phyloP scores from a whole-genome alignment of 2,888 invertebrate species.

The Deilephila elpenor region DNA sequence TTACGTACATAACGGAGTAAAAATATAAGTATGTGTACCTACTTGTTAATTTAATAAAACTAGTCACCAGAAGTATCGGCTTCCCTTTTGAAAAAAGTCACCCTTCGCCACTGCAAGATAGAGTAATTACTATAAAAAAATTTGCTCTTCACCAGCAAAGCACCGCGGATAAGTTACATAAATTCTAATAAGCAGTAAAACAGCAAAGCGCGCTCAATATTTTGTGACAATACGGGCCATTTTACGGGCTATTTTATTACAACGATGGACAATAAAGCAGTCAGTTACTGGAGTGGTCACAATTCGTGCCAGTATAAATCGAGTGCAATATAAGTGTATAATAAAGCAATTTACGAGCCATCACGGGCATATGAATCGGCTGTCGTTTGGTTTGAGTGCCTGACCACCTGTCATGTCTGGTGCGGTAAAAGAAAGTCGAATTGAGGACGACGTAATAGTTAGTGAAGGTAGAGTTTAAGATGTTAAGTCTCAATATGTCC shows the following conservation, averaged over 20 bases:
- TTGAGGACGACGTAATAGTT: background rate
- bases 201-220: background rate
- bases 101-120: too few species aligned
- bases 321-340: background rate
- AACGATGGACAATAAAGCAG: background rate
- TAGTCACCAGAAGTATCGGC: too few species aligned
- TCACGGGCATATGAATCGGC: background rate
- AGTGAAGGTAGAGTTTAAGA: too few species aligned
- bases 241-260: background rate
- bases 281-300: background rate
- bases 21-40: too few species aligned
- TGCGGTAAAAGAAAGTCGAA: background rate
- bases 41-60: too few species aligned
- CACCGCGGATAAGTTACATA: too few species aligned
- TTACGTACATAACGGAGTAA: too few species aligned
- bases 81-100: too few species aligned
- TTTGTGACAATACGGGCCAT: background rate
- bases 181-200: too few species aligned
- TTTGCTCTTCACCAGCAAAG: too few species aligned
- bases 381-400: background rate
- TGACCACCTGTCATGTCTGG: background rate
- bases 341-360: constrained; percentile 11
- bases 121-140: too few species aligned
- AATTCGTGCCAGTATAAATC: background rate
- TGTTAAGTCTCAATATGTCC: too few species aligned